A percentile compares a stretch with the other conserved stretches of the same genome.
Conservation (phyloP, 2,113 vertebrate species). For the Thunnus thynnus region DNA sequence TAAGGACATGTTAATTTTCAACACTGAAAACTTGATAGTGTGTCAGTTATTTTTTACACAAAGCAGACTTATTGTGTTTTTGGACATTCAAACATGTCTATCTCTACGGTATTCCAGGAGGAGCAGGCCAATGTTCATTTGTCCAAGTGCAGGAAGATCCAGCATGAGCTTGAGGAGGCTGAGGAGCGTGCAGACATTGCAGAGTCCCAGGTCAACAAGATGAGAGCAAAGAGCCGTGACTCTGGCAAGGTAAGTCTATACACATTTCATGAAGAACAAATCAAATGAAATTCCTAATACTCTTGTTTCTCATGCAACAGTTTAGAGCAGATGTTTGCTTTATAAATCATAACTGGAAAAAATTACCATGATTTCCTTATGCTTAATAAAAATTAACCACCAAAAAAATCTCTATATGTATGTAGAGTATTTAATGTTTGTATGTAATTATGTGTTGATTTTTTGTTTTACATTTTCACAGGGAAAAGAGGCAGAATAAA, state of each 20-base stretch:
- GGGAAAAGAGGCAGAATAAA: slow-evolving; percentile 66
- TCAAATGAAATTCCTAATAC: no score
- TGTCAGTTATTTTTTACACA: not conserved
- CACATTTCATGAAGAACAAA: no score
- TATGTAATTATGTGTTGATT: no score
- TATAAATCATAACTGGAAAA: no score
- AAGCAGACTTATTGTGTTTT: no score
- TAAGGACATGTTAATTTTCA: slow-evolving; percentile 43
- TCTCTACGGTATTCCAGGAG: slow-evolving; percentile 69
- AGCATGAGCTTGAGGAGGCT: slow-evolving; percentile 89
- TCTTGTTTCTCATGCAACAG: no score
- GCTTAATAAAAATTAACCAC: no score
- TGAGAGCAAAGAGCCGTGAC: slow-evolving; percentile 87
- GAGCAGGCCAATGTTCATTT: slow-evolving; percentile 77
- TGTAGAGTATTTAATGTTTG: no score
- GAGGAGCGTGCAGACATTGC: slow-evolving; percentile 89
- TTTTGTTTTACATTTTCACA: not conserved
- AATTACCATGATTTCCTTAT: no score
- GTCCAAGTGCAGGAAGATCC: slow-evolving; percentile 85
- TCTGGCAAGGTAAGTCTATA: slow-evolving; percentile 76
- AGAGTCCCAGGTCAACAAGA: slow-evolving; percentile 89
- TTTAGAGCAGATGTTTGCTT: no score
- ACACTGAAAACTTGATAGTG: not conserved
- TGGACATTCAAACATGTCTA: no score
- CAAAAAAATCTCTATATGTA: no score